A percentile compares a stretch with the other conserved stretches of the same genome.
These are phyloP conservation scores for Enoplosus armatus DNA, from an alignment of 2,797 vertebrate species.

Conservation along the genomic window DNA sequence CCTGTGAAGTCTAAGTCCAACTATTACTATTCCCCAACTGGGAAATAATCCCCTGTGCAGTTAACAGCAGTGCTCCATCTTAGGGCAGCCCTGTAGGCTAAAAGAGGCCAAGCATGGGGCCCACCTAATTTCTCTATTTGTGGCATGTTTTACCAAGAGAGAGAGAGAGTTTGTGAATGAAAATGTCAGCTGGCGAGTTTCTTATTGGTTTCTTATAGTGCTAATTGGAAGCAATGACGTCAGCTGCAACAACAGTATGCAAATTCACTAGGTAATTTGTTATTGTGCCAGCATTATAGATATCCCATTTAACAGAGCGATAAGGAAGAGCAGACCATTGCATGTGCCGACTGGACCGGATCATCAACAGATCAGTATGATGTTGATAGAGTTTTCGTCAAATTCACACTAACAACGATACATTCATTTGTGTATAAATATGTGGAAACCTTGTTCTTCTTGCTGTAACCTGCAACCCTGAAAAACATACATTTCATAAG, in stretches of 20 bases:
- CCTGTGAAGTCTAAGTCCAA: slow-evolving; percentile 13
- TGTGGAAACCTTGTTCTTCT: background rate
- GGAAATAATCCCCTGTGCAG: slow-evolving; percentile 44
- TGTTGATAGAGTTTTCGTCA: slow-evolving; percentile 5
- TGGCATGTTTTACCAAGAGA: slow-evolving; percentile 20
- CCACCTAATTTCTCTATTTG: slow-evolving; percentile 32
- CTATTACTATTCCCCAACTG: slow-evolving; percentile 25
- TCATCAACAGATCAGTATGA: slow-evolving; percentile 54
- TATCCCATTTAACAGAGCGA: slow-evolving; percentile 57
- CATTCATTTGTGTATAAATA: slow-evolving; percentile 21
- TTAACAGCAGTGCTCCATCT: slow-evolving; percentile 40
- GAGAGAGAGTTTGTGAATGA: too few species aligned
- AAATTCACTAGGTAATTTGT: slow-evolving; percentile 62
- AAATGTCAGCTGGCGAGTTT: slow-evolving; percentile 1
- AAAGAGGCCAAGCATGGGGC: slow-evolving; percentile 24
- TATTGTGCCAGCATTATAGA: slow-evolving; percentile 50
- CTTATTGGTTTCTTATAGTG: too few species aligned
- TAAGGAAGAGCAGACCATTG: slow-evolving; percentile 23
- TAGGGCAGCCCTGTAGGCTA: slow-evolving; percentile 11
- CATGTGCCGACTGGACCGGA: slow-evolving; percentile 33
- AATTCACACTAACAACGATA: slow-evolving; percentile 36
- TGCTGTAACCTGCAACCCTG: background rate
- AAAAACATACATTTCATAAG: slow-evolving; percentile 37
- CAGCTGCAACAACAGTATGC: slow-evolving; percentile 40
- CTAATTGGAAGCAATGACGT: slow-evolving; percentile 47